These are phyloP conservation scores for Gymnothorax javanicus DNA, from an alignment of 2,797 vertebrate genomes.

Conservation along the genomic window DNA sequence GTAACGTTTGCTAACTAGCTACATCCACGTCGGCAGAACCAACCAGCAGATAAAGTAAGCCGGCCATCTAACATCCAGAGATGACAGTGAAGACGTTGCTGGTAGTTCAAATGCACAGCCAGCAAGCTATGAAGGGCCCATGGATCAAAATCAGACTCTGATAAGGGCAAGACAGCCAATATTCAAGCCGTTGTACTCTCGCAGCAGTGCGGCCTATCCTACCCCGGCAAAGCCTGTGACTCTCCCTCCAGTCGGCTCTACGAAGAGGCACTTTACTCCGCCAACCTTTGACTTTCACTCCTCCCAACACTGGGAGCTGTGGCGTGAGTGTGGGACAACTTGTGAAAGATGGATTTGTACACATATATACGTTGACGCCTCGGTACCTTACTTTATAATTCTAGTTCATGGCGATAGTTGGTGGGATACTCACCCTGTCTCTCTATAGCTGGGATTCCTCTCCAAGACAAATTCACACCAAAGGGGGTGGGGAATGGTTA, in stretches of 20 bases:
- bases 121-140: neutral
- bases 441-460: slow-evolving; percentile 52
- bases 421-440: slow-evolving; percentile 65
- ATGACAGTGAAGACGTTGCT: neutral
- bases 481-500: slow-evolving; percentile 49
- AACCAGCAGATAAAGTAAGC: neutral
- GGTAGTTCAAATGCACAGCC: neutral
- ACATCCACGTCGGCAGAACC: slow-evolving; percentile 13
- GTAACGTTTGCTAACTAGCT: slow-evolving; percentile 33
- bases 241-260: slow-evolving; percentile 28
- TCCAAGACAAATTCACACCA: slow-evolving; percentile 57
- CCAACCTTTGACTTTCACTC: slow-evolving; percentile 27
- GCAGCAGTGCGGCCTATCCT: slow-evolving; percentile 52
- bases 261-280: slow-evolving; percentile 25
- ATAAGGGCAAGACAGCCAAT: slow-evolving; percentile 2
- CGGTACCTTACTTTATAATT: slow-evolving; percentile 16
- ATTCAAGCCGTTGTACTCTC: slow-evolving; percentile 28
- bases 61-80: neutral
- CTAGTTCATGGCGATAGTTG: slow-evolving; percentile 45
- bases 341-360: slow-evolving; percentile 8
- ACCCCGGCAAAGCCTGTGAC: slow-evolving; percentile 50
- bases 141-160: slow-evolving; percentile 2
- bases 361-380: slow-evolving; percentile 23
- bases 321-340: slow-evolving; percentile 16
- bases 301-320: slow-evolving; percentile 17